A percentile compares a stretch with the other conserved stretches of the same genome.
Evolutionary conservation across 2,113 vertebrate genomes (phyloP).

Genomic region (Dendropsophus ebraccatus): DNA sequence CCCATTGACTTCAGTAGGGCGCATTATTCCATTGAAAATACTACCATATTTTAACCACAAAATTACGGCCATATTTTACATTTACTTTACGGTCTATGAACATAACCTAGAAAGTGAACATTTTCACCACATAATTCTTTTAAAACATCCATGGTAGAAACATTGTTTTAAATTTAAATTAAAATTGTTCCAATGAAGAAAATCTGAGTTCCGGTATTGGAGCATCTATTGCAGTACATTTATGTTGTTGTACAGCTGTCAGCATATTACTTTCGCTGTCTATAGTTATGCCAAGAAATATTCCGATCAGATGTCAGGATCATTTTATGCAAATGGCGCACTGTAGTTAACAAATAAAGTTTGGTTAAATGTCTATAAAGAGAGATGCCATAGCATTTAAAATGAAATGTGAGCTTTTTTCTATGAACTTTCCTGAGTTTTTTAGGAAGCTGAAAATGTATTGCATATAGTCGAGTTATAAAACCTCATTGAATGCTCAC

Average conservation of each 20-base stretch:
- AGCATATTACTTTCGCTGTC: conserved; percentile 45
- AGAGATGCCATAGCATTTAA: conserved; percentile 28
- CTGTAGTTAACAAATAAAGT: conserved; percentile 22
- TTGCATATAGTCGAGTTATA: conserved; percentile 21
- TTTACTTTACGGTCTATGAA: too few species aligned
- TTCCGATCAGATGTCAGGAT: conserved; percentile 51
- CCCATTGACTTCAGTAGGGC: too few species aligned
- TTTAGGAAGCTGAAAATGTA: conserved; percentile 24
- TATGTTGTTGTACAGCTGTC: conserved; percentile 40
- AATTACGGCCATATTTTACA: too few species aligned
- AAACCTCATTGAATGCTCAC: conserved; percentile 35
- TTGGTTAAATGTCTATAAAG: conserved; percentile 33
- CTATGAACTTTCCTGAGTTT: conserved; percentile 1
- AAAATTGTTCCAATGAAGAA: not conserved
- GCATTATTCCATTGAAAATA: too few species aligned
- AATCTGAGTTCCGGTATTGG: not conserved
- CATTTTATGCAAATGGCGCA: conserved; percentile 38
- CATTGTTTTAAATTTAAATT: not conserved
- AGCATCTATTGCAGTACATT: conserved; percentile 14
- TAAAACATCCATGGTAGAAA: too few species aligned
- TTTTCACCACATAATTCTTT: not conserved
- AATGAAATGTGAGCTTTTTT: conserved; percentile 34
- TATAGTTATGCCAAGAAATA: conserved; percentile 37
- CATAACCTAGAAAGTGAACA: too few species aligned
- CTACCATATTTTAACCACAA: too few species aligned